Evolutionary conservation across 2,888 invertebrate genomes (phyloP).

Genomic region (Brenthis ino): DNA sequence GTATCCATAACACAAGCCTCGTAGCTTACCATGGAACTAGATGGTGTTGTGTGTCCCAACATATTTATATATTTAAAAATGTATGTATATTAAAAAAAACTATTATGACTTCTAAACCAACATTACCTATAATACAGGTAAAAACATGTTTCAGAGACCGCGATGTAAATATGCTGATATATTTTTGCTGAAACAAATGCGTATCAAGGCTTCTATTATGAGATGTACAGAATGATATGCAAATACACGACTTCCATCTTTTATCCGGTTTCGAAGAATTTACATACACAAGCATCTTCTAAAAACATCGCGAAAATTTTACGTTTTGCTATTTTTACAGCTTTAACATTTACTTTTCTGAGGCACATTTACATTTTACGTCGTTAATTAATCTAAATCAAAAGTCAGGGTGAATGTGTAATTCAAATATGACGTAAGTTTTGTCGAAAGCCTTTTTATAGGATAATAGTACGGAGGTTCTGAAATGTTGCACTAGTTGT

Average conservation of each 20-base stretch:
- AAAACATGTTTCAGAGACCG: conserved; percentile 8
- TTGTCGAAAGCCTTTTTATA: too few relatives aligned
- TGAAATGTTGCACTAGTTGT: too few relatives aligned
- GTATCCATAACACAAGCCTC: too few relatives aligned
- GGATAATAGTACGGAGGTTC: too few relatives aligned
- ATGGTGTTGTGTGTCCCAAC: too few relatives aligned
- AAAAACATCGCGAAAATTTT: conserved; percentile 26
- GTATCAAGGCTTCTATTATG: conserved; percentile 34
- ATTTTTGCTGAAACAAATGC: conserved; percentile 35
- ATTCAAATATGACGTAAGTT: not conserved
- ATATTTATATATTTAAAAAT: too few relatives aligned
- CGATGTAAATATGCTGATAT: conserved; percentile 22
- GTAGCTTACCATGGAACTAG: too few relatives aligned
- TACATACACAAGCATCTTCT: conserved; percentile 23
- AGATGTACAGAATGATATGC: conserved; percentile 39
- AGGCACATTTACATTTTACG: conserved; percentile 5
- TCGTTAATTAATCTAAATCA: conserved; percentile 13
- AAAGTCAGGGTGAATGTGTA: not conserved
- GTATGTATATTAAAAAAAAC: too few relatives aligned
- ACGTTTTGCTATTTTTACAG: conserved; percentile 24
- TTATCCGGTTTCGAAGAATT: conserved; percentile 34
- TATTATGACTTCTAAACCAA: too few relatives aligned
- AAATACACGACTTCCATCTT: conserved; percentile 34
- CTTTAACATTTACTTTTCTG: not conserved
- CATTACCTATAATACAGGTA: not conserved